Evolutionary conservation across 2,113 vertebrate species (phyloP).

Genomic region (Bubo bubo): DNA sequence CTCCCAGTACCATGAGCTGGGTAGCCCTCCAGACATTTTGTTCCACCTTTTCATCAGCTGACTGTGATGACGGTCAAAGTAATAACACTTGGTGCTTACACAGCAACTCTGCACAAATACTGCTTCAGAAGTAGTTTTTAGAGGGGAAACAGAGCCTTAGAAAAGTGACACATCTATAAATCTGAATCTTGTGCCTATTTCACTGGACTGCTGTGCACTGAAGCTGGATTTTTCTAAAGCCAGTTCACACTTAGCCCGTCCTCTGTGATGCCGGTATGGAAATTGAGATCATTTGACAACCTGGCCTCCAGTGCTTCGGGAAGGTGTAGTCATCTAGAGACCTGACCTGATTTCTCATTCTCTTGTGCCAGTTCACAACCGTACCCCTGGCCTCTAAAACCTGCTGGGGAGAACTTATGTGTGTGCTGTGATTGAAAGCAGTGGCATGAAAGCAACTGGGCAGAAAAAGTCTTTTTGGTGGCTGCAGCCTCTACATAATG

Average conservation of each 20-base stretch:
- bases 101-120: not conserved
- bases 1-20: not conserved
- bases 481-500: not conserved
- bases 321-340: not conserved
- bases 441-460: not conserved
- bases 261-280: not conserved
- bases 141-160: not conserved
- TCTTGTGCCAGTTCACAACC: not conserved
- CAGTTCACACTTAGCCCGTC: not conserved
- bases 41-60: conserved; percentile 12
- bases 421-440: not conserved
- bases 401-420: not conserved
- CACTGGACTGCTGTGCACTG: not conserved
- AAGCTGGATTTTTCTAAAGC: not conserved
- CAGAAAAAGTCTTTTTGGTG: not conserved
- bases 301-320: not conserved
- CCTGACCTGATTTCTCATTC: not conserved
- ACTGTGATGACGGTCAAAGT: not conserved
- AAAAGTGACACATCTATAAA: not conserved
- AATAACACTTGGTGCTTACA: not conserved
- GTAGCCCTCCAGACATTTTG: not conserved
- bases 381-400: not conserved
- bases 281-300: not conserved
- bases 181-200: not conserved
- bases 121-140: not conserved